These are phyloP conservation scores for Ennomos quercinarius DNA, from an alignment of 2,888 invertebrate species.

Conservation along the genomic window DNA sequence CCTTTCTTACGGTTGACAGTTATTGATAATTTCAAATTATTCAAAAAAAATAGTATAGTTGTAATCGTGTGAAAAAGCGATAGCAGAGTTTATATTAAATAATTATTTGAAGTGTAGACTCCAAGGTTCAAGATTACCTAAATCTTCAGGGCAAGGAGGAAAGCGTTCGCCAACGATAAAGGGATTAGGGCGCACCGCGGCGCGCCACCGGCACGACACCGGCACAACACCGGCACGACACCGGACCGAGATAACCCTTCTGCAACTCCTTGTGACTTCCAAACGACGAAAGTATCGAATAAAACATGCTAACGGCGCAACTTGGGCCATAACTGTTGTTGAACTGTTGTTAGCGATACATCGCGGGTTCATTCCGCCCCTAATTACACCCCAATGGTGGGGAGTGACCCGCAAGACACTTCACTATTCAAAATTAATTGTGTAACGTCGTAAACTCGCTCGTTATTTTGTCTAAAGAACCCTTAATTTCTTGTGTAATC, in stretches of 20 bases:
- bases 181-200: conserved; percentile 13
- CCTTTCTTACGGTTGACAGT: too few species aligned
- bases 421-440: conserved; percentile 37
- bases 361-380: neutral
- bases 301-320: conserved; percentile 50
- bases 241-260: conserved; percentile 1
- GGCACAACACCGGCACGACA: conserved; percentile 5
- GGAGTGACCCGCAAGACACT: conserved; percentile 1
- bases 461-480: conserved; percentile 47
- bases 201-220: conserved; percentile 6
- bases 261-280: too few species aligned
- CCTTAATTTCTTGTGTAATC: conserved; percentile 43
- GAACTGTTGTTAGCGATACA: conserved; percentile 46
- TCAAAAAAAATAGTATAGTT: too few species aligned
- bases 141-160: neutral
- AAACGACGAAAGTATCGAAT: conserved; percentile 37
- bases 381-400: too few species aligned
- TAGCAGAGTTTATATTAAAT: too few species aligned
- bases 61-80: too few species aligned
- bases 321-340: conserved; percentile 50
- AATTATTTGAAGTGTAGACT: too few species aligned
- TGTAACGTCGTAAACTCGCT: conserved; percentile 44
- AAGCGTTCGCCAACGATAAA: conserved; percentile 7
- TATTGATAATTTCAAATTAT: too few species aligned
- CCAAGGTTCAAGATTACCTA: too few species aligned